These are phyloP conservation scores for Aptenodytes forsteri DNA, from an alignment of 2,113 vertebrate genomes.

Conservation along the genomic window DNA sequence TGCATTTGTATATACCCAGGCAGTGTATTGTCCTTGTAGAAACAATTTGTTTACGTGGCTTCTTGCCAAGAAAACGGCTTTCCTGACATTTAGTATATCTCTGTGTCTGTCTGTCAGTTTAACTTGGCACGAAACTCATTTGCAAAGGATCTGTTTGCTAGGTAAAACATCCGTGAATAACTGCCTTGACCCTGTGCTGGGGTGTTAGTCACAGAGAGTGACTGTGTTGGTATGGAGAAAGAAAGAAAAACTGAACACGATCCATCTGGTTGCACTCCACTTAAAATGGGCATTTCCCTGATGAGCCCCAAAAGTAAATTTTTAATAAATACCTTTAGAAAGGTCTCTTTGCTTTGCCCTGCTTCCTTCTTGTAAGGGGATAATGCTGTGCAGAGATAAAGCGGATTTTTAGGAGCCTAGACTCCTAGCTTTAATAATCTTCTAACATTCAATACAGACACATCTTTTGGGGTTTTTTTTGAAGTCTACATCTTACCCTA, in stretches of 20 bases:
- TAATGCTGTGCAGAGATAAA: neutral
- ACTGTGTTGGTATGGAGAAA: neutral
- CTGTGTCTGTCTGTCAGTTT: neutral
- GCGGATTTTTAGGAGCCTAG: neutral
- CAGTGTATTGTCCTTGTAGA: neutral
- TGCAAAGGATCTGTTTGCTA: neutral
- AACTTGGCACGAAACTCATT: neutral
- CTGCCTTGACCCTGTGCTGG: neutral
- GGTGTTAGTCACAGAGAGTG: neutral
- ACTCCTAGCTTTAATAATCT: neutral
- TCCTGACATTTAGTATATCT: neutral
- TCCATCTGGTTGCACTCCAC: neutral
- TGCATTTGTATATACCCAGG: neutral
- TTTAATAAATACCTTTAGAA: constrained; percentile 6
- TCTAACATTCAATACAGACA: neutral
- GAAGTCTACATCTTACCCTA: neutral
- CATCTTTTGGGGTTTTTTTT: neutral
- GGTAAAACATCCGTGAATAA: neutral
- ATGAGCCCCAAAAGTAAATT: neutral
- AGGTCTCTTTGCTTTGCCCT: neutral
- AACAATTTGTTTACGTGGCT: neutral
- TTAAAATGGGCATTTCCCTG: neutral
- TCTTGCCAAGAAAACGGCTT: neutral
- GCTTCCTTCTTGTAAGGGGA: neutral
- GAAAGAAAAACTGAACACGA: neutral